Evolutionary conservation across 2,888 invertebrate species (phyloP).

Genomic region (Diaprepes abbreviatus): DNA sequence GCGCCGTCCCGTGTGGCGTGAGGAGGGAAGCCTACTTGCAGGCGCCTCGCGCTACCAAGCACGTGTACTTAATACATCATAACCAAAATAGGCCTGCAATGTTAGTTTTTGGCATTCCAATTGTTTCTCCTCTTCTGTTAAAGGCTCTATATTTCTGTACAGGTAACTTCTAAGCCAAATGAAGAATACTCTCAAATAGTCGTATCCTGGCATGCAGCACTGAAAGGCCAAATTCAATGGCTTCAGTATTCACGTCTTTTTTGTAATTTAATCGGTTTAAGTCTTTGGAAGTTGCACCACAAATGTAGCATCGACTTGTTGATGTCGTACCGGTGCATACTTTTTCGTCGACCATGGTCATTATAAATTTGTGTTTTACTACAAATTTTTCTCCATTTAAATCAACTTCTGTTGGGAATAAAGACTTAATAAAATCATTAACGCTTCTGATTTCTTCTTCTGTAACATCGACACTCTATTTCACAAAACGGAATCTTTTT

Average conservation of each 20-base stretch:
- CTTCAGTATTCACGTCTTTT: background rate
- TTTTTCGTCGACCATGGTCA: constrained; percentile 56
- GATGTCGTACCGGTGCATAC: constrained; percentile 42
- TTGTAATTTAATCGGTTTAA: constrained; percentile 4
- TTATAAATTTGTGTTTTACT: constrained; percentile 30
- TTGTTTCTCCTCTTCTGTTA: too few species aligned
- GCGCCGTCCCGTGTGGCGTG: too few species aligned
- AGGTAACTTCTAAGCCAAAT: constrained; percentile 2
- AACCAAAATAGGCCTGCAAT: too few species aligned
- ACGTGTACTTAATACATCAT: too few species aligned
- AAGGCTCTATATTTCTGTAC: too few species aligned
- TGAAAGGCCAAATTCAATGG: constrained; percentile 42
- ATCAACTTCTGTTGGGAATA: constrained; percentile 4
- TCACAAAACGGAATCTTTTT: constrained; percentile 55
- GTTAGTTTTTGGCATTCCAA: too few species aligned
- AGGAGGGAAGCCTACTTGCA: too few species aligned
- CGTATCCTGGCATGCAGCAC: constrained; percentile 47
- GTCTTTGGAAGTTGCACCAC: constrained; percentile 53
- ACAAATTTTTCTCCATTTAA: background rate
- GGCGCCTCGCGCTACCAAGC: too few species aligned
- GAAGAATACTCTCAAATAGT: constrained; percentile 39
- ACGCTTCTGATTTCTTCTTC: constrained; percentile 53
- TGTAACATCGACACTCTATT: constrained; percentile 54
- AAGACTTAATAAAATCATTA: constrained; percentile 18
- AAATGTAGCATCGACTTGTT: constrained; percentile 52